phyloP scores from a whole-genome alignment of 2,113 vertebrate species.

The Diadophis punctatus region DNA sequence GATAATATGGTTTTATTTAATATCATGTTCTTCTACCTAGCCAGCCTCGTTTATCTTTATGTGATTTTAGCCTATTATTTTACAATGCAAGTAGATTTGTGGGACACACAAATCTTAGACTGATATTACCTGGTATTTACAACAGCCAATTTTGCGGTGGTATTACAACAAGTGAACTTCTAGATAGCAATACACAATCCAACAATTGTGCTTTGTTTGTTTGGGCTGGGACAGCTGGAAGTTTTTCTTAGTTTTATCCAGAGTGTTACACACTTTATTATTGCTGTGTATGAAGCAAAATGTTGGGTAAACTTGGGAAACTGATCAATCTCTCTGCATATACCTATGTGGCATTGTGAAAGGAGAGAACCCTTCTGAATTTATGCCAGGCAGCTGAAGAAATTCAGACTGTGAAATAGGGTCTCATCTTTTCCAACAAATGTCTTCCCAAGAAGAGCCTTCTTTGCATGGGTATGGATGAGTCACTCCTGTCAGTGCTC shows the following conservation, averaged over 20 bases:
- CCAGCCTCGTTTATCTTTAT: not conserved
- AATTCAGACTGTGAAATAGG: not conserved
- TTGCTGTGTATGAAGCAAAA: not conserved
- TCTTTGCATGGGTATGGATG: not conserved
- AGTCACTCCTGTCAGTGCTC: not conserved
- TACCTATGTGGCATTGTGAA: not conserved
- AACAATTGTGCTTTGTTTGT: not conserved
- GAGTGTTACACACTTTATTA: not conserved
- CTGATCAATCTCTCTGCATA: not conserved
- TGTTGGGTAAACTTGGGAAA: not conserved
- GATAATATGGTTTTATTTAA: not conserved
- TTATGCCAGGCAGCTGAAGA: not conserved
- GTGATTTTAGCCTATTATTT: not conserved
- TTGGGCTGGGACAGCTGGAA: not conserved
- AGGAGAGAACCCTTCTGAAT: not conserved
- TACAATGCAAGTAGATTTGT: not conserved
- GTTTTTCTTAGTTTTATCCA: not conserved
- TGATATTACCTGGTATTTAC: not conserved
- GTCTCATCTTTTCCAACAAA: not conserved
- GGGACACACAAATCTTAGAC: not conserved
- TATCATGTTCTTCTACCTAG: not conserved
- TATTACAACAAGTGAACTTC: not conserved
- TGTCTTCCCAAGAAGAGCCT: not conserved
- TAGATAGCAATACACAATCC: not conserved
- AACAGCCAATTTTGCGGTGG: not conserved